These are phyloP conservation scores for Lochmaea capreae DNA, from an alignment of 2,888 invertebrate species.

Conservation along the genomic window DNA sequence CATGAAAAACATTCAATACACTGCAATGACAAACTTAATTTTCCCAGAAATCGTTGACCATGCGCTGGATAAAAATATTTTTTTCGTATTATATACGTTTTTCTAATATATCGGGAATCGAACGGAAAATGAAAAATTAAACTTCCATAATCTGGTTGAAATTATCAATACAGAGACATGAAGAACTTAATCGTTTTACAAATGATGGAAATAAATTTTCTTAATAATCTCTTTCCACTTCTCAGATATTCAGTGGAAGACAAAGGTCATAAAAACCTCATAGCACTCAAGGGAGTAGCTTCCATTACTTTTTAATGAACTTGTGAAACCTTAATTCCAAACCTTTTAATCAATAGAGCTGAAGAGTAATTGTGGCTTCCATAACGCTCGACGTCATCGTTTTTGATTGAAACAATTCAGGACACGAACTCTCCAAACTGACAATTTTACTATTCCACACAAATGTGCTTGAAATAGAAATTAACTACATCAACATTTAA, in stretches of 20 bases:
- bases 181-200: too few relatives aligned
- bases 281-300: not conserved
- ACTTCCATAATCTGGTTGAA: too few relatives aligned
- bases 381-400: not conserved
- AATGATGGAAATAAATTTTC: too few relatives aligned
- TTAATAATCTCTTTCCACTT: not conserved
- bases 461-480: not conserved
- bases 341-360: not conserved
- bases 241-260: not conserved
- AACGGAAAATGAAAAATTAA: too few relatives aligned
- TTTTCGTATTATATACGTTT: too few relatives aligned
- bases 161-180: too few relatives aligned
- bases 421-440: not conserved
- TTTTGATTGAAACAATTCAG: not conserved
- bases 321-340: constrained; percentile 3
- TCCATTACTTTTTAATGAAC: not conserved
- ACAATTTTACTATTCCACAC: not conserved
- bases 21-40: too few relatives aligned
- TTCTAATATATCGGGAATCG: too few relatives aligned
- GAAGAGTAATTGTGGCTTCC: not conserved
- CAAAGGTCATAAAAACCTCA: not conserved
- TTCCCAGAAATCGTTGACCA: too few relatives aligned
- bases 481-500: not conserved
- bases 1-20: too few relatives aligned
- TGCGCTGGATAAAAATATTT: too few relatives aligned